Conservation (phyloP, 2,888 invertebrate species). For the Reticulitermes lucifugus region DNA sequence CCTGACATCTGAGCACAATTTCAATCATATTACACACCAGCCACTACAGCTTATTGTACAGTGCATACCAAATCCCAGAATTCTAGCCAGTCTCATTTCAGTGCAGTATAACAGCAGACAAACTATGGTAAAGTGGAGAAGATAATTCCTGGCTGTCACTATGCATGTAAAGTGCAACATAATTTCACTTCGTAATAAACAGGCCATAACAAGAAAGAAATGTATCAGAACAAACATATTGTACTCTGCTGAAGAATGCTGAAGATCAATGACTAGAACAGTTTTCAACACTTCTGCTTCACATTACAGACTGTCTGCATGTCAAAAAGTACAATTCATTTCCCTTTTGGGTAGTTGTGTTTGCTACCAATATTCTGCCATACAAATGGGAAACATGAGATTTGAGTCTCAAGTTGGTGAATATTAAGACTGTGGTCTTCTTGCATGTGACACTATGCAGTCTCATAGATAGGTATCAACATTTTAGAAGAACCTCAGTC, state of each 20-base stretch:
- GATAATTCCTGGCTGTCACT: neutral
- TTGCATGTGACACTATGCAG: too few relatives aligned
- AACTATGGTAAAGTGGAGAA: neutral
- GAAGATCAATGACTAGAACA: slow-evolving; percentile 9
- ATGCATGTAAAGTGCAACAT: neutral
- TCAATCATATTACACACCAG: neutral
- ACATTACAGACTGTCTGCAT: neutral
- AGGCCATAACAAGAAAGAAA: neutral
- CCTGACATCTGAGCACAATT: neutral
- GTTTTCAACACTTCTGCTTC: neutral
- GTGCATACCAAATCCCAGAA: neutral
- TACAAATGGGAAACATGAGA: neutral
- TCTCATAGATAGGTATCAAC: too few relatives aligned
- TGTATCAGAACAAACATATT: neutral
- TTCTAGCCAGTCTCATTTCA: neutral
- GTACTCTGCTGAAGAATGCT: slow-evolving; percentile 6
- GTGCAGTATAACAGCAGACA: neutral
- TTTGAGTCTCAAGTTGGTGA: too few relatives aligned
- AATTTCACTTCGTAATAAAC: neutral
- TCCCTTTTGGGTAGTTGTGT: neutral
- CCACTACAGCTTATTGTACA: neutral
- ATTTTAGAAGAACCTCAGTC: too few relatives aligned
- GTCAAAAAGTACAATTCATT: neutral
- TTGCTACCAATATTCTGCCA: neutral
- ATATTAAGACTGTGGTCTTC: too few relatives aligned